Evolutionary conservation across 2,113 vertebrate species (phyloP), one percentile per base, ranked within the genome.

Genomic region (Stegastes partitus): DNA sequence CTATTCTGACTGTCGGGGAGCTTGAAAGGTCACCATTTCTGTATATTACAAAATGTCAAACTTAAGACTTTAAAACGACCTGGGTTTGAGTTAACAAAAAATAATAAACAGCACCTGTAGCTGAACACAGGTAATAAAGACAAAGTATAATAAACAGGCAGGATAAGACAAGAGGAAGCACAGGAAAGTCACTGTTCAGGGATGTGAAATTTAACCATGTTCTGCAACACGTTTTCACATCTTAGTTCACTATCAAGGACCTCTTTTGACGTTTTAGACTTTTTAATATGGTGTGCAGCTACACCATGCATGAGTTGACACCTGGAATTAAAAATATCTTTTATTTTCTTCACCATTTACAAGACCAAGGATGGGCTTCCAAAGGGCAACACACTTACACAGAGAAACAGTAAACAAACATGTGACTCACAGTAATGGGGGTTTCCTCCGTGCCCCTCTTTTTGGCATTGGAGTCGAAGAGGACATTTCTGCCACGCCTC

Each of bases 381-480:
- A 44, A 59, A 65, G 63, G 39, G 42, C 23, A 21, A 26, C 10
- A 64, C 22, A 49, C 23, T 49, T 21, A 67, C 22, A 50, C 34
- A 47, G 9, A 67, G 19, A 45, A 1, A 71, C 34, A 44, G 11
- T 49, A 47, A 5, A 7, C 12, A 69, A 50, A 64, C 57, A 59
- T 22, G 54, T 21, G 42, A 90, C 98, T 98, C 91, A 99, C 98
- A 34, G 96, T 95, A 79, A 95, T 93, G 0, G 96, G 95, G 59
- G 95, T 90, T 59, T 99, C 97, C 73, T 99, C 98, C 3, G 94
- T 90, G 77, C 89, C 88, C 93, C 91, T 98, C 81, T 97, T 98
- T 77, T 98, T 98, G 90, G 96, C 91, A 11, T 95, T 97, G 74
- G 98, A 99, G 91, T 99, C 98, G 71, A 99, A 99, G 34, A 99